Conservation (phyloP, 2,888 invertebrate genomes). For the Parapristionchus giblindavisi region DNA sequence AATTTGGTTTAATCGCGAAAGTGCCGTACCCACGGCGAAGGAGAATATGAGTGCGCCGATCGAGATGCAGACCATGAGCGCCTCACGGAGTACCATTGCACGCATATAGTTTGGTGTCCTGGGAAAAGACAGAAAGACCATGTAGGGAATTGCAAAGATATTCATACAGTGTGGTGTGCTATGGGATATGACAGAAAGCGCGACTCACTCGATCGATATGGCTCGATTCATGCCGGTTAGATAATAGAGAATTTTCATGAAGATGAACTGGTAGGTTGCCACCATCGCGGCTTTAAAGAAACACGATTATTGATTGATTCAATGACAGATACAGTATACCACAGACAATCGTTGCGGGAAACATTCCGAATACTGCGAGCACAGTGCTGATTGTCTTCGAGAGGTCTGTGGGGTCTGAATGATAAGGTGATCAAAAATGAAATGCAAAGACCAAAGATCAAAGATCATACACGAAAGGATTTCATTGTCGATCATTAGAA, state of each 20-base stretch:
- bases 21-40: not conserved
- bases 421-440: not conserved
- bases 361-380: not conserved
- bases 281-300: slow-evolving; percentile 20
- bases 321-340: not conserved
- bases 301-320: not conserved
- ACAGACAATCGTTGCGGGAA: not conserved
- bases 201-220: not conserved
- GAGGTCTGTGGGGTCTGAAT: not conserved
- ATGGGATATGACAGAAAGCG: too few relatives aligned
- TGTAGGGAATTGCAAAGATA: too few relatives aligned
- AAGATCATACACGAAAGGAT: not conserved
- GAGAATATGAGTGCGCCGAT: not conserved
- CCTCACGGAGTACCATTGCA: not conserved
- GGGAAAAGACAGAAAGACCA: not conserved
- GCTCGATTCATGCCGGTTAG: not conserved
- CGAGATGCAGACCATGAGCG: not conserved
- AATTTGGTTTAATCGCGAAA: too few relatives aligned
- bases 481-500: not conserved
- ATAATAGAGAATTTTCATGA: not conserved
- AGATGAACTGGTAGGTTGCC: not conserved
- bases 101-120: not conserved
- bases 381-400: not conserved
- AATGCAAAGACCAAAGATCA: not conserved
- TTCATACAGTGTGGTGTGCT: too few relatives aligned